Evolutionary conservation across 2,888 invertebrate species (phyloP).

Genomic region (Eristalis arbustorum): DNA sequence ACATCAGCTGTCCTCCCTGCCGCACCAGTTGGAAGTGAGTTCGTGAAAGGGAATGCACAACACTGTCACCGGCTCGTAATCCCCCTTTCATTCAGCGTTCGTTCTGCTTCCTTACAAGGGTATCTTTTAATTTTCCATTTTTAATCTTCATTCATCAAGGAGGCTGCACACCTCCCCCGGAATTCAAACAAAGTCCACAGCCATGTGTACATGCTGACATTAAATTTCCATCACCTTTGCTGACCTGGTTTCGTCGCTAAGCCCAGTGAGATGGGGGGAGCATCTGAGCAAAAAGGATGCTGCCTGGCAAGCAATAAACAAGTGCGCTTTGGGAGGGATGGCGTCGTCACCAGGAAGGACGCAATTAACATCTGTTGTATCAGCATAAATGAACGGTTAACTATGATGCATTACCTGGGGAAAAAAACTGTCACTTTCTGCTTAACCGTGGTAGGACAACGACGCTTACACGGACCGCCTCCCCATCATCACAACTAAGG

Average conservation of each 20-base stretch:
- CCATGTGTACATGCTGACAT: constrained; percentile 53
- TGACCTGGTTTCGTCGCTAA: constrained; percentile 50
- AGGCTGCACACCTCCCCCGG: not conserved
- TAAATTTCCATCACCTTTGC: constrained; percentile 64
- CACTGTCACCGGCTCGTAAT: not conserved
- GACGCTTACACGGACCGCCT: not conserved
- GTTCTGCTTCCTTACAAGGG: not conserved
- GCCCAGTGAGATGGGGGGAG: too few relatives aligned
- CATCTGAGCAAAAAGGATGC: too few relatives aligned
- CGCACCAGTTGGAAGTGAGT: not conserved
- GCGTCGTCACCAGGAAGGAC: constrained; percentile 30
- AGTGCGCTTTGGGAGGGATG: not conserved
- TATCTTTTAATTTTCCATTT: constrained; percentile 51
- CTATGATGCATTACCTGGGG: constrained; percentile 67
- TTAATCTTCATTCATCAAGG: constrained; percentile 62
- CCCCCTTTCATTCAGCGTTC: constrained; percentile 1
- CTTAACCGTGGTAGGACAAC: constrained; percentile 1
- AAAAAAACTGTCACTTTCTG: constrained; percentile 64
- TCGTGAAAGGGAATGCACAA: not conserved
- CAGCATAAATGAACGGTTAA: constrained; percentile 69
- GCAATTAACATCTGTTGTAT: constrained; percentile 68
- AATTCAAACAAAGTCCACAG: constrained; percentile 12
- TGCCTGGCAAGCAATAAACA: not conserved
- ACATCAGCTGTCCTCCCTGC: not conserved
- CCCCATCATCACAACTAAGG: not conserved